These are phyloP conservation scores for Oceanites oceanicus DNA, from an alignment of 2,113 vertebrate species.

Conservation along the genomic window DNA sequence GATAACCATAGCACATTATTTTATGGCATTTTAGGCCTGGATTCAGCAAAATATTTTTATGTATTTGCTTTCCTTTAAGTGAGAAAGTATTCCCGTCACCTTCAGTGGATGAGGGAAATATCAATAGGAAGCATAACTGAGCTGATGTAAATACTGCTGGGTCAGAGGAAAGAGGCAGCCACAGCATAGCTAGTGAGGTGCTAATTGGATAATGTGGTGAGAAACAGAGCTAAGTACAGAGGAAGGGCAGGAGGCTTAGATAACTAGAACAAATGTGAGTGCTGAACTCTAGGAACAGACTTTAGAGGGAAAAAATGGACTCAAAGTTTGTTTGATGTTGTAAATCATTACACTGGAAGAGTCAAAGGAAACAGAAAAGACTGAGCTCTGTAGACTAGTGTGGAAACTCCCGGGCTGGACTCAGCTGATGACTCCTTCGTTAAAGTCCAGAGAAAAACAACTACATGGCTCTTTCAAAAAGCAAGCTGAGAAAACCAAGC, in stretches of 20 bases:
- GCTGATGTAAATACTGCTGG: background rate
- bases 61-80: background rate
- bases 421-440: background rate
- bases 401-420: background rate
- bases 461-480: background rate
- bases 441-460: background rate
- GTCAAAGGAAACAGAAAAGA: background rate
- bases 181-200: slow-evolving; percentile 1
- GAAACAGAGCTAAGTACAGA: slow-evolving; percentile 22
- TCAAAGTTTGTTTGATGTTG: slow-evolving; percentile 20
- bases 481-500: background rate
- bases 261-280: slow-evolving; percentile 5
- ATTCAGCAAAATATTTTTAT: background rate
- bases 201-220: slow-evolving; percentile 34
- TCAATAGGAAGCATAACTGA: background rate
- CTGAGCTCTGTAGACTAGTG: background rate
- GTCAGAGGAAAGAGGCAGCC: background rate
- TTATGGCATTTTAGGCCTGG: background rate
- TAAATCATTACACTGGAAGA: background rate
- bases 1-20: accelerated
- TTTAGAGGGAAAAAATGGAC: background rate
- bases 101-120: background rate
- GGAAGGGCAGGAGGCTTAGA: slow-evolving; percentile 7
- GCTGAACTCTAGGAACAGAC: background rate
- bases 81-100: background rate